Evolutionary conservation across 2,797 vertebrate genomes (phyloP).

Genomic region (Morus bassanus): DNA sequence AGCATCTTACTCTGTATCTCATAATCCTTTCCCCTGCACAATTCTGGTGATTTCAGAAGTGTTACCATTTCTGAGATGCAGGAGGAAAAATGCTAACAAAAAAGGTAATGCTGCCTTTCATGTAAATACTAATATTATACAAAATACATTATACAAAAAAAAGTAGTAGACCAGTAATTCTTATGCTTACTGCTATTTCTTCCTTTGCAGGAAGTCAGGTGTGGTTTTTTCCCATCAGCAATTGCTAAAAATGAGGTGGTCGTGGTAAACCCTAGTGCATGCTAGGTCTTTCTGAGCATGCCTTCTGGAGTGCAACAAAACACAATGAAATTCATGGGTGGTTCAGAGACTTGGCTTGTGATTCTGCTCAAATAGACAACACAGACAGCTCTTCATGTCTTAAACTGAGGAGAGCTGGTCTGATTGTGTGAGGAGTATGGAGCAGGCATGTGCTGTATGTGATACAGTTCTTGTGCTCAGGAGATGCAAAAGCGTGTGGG

Average conservation of each 20-base stretch:
- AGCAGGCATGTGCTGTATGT: neutral
- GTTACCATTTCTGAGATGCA: neutral
- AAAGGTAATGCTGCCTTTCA: neutral
- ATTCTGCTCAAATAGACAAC: neutral
- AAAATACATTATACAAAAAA: neutral
- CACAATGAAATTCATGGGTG: neutral
- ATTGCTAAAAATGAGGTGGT: neutral
- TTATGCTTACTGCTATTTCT: neutral
- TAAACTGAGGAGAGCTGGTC: neutral
- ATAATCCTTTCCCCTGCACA: neutral
- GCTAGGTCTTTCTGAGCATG: rapidly evolving
- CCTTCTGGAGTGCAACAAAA: neutral
- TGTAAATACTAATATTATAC: neutral
- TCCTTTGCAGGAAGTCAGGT: neutral
- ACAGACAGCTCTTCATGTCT: neutral
- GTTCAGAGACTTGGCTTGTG: neutral
- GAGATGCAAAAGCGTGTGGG: rapidly evolving
- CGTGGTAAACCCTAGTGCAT: neutral
- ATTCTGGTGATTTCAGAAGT: neutral
- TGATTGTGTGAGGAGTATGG: neutral
- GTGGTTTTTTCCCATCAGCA: neutral
- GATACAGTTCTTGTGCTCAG: too few relatives aligned
- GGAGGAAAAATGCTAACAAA: neutral
- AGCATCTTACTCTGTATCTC: neutral
- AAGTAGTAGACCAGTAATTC: neutral